These are phyloP conservation scores for Eurystomus gularis DNA, from an alignment of 2,113 vertebrate species.

Conservation along the genomic window DNA sequence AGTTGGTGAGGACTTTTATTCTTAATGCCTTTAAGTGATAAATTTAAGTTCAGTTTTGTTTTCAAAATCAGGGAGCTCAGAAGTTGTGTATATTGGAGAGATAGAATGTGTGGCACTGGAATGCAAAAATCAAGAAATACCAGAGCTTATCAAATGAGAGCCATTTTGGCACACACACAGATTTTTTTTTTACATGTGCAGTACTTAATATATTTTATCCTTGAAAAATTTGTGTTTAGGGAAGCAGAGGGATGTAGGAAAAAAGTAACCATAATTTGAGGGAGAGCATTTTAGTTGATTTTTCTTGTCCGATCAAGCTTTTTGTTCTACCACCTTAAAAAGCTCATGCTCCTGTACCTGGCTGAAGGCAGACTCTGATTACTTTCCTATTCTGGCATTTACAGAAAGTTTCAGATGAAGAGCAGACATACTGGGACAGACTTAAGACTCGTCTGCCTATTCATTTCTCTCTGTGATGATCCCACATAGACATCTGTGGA, in stretches of 20 bases:
- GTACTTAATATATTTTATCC: accelerated
- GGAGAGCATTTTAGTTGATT: accelerated
- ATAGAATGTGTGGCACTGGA: not conserved
- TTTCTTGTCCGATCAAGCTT: not conserved
- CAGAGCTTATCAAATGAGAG: accelerated
- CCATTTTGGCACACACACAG: not conserved
- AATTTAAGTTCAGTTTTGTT: not conserved
- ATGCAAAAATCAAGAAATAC: not conserved
- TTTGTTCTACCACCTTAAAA: not conserved
- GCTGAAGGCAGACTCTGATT: not conserved
- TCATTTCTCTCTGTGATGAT: not conserved
- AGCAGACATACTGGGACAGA: not conserved
- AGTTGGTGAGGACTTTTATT: not conserved
- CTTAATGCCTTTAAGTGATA: not conserved
- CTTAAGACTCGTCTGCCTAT: not conserved
- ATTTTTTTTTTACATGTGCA: not conserved
- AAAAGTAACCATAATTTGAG: not conserved
- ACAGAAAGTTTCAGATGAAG: not conserved
- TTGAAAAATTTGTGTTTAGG: not conserved
- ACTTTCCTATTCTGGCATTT: not conserved
- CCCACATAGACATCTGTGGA: not conserved
- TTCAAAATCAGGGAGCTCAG: not conserved
- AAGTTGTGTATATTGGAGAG: not conserved
- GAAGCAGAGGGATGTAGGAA: accelerated
- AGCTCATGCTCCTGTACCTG: not conserved